A percentile compares a stretch with the other conserved stretches of the same genome.
Conservation (phyloP, 2,797 vertebrate species). For the Sebastes itinus region DNA sequence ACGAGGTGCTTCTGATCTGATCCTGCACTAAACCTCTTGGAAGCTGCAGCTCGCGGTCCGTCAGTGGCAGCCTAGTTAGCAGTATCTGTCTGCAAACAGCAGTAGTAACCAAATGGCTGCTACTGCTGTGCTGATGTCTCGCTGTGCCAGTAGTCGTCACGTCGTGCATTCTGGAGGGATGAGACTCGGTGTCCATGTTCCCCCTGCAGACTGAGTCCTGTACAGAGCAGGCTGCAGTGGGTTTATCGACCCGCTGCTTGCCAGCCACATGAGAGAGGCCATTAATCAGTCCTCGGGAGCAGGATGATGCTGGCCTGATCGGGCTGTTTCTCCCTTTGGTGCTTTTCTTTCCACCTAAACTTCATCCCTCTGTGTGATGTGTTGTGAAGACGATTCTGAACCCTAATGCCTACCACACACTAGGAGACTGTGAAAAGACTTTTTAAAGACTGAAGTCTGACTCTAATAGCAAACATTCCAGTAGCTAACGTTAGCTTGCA, state of each 20-base stretch:
- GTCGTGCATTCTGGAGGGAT: slow-evolving; percentile 30
- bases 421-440: no score
- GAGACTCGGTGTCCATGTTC: slow-evolving; percentile 16
- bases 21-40: background rate
- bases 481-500: no score
- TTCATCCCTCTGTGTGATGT: no score
- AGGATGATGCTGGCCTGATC: background rate
- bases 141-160: slow-evolving; percentile 8
- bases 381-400: no score
- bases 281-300: slow-evolving; percentile 22
- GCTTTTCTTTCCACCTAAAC: no score
- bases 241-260: slow-evolving; percentile 40
- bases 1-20: background rate
- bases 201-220: slow-evolving; percentile 8
- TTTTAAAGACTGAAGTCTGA: no score
- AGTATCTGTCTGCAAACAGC: slow-evolving; percentile 26
- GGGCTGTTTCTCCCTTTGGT: no score
- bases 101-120: slow-evolving; percentile 41
- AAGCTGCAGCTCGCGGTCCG: background rate
- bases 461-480: no score
- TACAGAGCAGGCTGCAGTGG: slow-evolving; percentile 24
- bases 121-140: background rate
- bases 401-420: no score
- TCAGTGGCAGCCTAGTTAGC: slow-evolving; percentile 25
- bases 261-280: slow-evolving; percentile 33